phyloP scores from a whole-genome alignment of 2,113 vertebrate species.

The Furnarius figulus region DNA sequence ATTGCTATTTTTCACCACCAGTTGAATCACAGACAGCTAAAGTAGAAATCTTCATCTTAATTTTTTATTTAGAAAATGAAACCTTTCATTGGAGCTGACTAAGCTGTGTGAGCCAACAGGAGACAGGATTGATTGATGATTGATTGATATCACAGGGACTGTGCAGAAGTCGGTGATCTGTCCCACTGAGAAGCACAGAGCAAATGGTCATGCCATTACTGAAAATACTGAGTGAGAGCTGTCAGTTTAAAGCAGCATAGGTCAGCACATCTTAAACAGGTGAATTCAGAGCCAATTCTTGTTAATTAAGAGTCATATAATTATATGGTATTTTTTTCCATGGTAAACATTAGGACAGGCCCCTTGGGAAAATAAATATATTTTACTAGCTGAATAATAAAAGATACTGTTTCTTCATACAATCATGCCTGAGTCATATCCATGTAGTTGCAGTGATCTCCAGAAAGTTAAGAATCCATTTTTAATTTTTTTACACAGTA shows the following conservation, averaged over 20 bases:
- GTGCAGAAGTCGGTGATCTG: background rate
- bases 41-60: background rate
- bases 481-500: background rate
- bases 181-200: background rate
- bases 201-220: background rate
- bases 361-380: background rate
- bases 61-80: conserved; percentile 1
- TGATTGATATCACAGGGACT: background rate
- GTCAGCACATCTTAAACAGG: background rate
- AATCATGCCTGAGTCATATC: background rate
- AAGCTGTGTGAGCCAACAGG: background rate
- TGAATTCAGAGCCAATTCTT: background rate
- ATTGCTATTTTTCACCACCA: background rate
- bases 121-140: background rate
- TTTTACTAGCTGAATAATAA: background rate
- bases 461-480: background rate
- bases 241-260: background rate
- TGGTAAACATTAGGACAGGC: background rate
- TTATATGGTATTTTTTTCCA: background rate
- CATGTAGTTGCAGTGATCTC: background rate
- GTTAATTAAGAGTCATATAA: background rate
- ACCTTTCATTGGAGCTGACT: background rate
- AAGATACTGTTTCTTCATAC: background rate
- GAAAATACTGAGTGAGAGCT: background rate
- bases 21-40: background rate